Percentiles rank a stretch among this genome's conserved stretches.
Evolutionary conservation across 2,888 invertebrate species (phyloP).

Genomic region (Acleris laterana): DNA sequence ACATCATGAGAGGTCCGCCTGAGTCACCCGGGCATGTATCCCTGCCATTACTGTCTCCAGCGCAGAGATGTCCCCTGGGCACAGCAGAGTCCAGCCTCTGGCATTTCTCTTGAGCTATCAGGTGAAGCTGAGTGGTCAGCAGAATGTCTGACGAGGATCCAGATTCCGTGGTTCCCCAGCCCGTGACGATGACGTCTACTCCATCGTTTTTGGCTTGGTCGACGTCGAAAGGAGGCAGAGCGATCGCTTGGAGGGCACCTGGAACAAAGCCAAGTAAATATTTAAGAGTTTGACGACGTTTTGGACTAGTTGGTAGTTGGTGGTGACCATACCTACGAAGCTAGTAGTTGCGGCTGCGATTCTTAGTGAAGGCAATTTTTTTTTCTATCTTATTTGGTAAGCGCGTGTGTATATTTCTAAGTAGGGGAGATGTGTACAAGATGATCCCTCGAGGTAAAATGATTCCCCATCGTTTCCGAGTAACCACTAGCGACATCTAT

Average conservation of each 20-base stretch:
- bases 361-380: too few relatives aligned
- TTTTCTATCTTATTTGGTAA: too few relatives aligned
- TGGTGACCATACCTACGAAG: too few relatives aligned
- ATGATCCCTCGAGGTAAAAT: too few relatives aligned
- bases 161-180: conserved; percentile 21
- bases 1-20: conserved; percentile 27
- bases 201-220: background rate
- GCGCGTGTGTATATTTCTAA: too few relatives aligned
- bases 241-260: background rate
- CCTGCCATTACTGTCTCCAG: conserved; percentile 14
- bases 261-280: conserved; percentile 5
- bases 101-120: conserved; percentile 16
- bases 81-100: conserved; percentile 6
- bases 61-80: conserved; percentile 14
- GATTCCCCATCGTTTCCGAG: too few relatives aligned
- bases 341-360: too few relatives aligned
- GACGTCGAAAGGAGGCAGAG: conserved; percentile 17
- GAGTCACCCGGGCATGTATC: conserved; percentile 29
- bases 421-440: too few relatives aligned
- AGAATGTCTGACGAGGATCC: conserved; percentile 6
- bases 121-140: conserved; percentile 9
- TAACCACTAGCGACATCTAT: too few relatives aligned
- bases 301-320: too few relatives aligned
- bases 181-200: conserved; percentile 12
- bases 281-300: background rate